Evolutionary conservation across 2,888 invertebrate genomes (phyloP), one percentile per base, ranked within the genome.

Genomic region (Quadroppia sp.): DNA sequence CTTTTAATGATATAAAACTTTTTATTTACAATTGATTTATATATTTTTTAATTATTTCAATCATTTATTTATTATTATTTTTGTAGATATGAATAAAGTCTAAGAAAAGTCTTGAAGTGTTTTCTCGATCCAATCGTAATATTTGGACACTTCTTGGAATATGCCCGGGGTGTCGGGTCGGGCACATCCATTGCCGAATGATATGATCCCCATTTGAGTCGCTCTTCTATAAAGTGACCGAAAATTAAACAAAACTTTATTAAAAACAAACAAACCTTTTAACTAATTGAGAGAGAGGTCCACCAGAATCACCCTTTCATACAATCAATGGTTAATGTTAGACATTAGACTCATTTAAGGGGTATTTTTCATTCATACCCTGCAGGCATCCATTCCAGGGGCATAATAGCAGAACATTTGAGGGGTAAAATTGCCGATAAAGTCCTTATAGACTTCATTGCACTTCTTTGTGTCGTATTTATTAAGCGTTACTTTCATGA

Each of bases 161-260:
- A 77, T 76, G 0, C 77, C 77, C 2, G 77, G 77, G 9, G 75
- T 75, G 4, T 73, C 36, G 1, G 75, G 74, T 25, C 75, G 71
- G 1, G 75, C 77, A 42, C 77, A 77, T 0, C 76, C 76, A 3
- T 50, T 71, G 0, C 77, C 77, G 3, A 64, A 76, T 61, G 76
- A 76, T 25, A 77, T 73, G 15, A 77, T 73, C 17, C 77, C 77
- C 61, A 76, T 74, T 69, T 25, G 28, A 25, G 25, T 28, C 1
- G 25, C 17, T 25, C 17, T 69, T 36, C 69, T 69, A 36, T 3
- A 59, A 59, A 28, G 20, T 50, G 2, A 9, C 15, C 15, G 6
- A 17, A 45, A 3, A n/a, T 17, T 17, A 45, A 45, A 45, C 15
- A 36, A 36, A 9, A 36, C 3, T 53, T 53, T 7, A 23, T 53